phyloP scores from a whole-genome alignment of 2,797 vertebrate genomes.

The Mormyrus hasselquistii region DNA sequence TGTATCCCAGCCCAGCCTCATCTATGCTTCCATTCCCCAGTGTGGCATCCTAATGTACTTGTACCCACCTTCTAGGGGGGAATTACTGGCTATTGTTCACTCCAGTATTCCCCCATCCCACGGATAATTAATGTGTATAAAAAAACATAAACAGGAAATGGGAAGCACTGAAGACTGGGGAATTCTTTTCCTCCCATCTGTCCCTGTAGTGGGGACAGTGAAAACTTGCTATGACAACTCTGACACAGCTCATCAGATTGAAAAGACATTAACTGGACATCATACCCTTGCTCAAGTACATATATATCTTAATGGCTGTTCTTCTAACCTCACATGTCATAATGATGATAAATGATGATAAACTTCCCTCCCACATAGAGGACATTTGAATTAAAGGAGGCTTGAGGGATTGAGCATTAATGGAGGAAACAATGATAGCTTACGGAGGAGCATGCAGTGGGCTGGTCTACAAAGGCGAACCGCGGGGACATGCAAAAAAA shows the following conservation, averaged over 20 bases:
- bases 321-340: not conserved
- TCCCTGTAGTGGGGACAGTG: not conserved
- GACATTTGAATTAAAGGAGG: not conserved
- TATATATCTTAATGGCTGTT: not conserved
- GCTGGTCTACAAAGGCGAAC: not conserved
- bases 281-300: not conserved
- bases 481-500: not conserved
- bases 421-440: not conserved
- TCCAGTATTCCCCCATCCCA: not conserved
- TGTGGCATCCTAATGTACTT: not conserved
- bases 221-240: not conserved
- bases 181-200: not conserved
- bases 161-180: not conserved
- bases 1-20: not conserved
- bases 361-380: not conserved
- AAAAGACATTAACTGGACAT: not conserved
- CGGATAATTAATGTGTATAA: not conserved
- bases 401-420: not conserved
- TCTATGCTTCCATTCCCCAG: not conserved
- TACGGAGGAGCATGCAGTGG: not conserved
- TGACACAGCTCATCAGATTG: not conserved
- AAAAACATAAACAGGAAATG: not conserved
- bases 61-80: not conserved
- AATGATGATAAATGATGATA: not conserved
- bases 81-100: not conserved